Conservation (phyloP, 2,888 invertebrate genomes). For the Stomorhina lunata region DNA sequence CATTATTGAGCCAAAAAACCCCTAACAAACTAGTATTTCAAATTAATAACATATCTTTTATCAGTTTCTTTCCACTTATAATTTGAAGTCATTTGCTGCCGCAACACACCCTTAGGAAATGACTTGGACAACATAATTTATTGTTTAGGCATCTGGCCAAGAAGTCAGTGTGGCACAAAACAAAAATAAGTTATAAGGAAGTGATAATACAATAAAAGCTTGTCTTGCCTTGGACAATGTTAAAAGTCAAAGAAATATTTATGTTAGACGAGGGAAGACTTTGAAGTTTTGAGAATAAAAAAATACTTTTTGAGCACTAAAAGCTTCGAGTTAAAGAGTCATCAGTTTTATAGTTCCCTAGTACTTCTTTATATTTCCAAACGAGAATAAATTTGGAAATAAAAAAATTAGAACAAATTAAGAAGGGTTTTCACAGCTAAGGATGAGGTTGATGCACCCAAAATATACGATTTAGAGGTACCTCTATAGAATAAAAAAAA, state of each 20-base stretch:
- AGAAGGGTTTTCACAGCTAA: too few species aligned
- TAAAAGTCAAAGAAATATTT: neutral
- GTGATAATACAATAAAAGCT: slow-evolving; percentile 25
- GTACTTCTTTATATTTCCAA: too few species aligned
- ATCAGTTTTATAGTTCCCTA: too few species aligned
- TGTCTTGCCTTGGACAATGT: neutral
- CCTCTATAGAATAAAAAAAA: too few species aligned
- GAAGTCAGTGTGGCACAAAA: neutral
- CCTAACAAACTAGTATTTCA: too few species aligned
- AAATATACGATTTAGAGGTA: too few species aligned
- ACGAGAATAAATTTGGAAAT: neutral
- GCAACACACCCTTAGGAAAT: slow-evolving; percentile 57
- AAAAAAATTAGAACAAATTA: slow-evolving; percentile 9
- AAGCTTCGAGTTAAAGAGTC: too few species aligned
- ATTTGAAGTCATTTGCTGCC: neutral
- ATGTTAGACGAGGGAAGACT: too few species aligned
- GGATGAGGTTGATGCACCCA: too few species aligned
- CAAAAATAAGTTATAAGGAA: slow-evolving; percentile 43
- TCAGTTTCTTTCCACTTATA: neutral
- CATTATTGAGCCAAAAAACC: too few species aligned
- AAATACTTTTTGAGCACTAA: too few species aligned
- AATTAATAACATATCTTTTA: neutral
- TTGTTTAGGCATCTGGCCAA: slow-evolving; percentile 47
- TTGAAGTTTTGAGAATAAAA: too few species aligned
- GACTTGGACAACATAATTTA: slow-evolving; percentile 41